phyloP scores from a whole-genome alignment of 2,113 vertebrate genomes.

The Emydocephalus ijimae region DNA sequence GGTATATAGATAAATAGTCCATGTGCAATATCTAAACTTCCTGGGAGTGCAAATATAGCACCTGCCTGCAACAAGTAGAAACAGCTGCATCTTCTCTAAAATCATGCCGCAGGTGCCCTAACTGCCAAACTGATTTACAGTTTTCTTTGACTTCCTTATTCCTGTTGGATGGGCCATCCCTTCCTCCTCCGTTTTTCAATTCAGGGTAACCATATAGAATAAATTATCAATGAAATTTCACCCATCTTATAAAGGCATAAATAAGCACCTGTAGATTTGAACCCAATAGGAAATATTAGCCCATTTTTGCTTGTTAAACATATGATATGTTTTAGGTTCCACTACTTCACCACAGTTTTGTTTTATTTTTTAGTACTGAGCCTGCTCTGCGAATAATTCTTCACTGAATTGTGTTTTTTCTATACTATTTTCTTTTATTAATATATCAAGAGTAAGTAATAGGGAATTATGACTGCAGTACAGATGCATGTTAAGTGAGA shows the following conservation, averaged over 20 bases:
- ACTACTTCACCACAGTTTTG: slow-evolving; percentile 44
- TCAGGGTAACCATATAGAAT: background rate
- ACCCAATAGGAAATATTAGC: background rate
- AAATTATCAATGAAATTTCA: background rate
- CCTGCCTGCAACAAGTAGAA: background rate
- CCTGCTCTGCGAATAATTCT: slow-evolving; percentile 75
- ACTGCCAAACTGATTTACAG: background rate
- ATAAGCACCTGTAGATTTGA: background rate
- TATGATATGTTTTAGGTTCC: slow-evolving; percentile 10
- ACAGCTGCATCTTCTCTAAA: background rate
- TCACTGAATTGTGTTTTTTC: slow-evolving; percentile 66
- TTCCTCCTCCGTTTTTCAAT: background rate
- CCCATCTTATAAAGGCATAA: background rate
- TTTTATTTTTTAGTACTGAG: slow-evolving; percentile 66
- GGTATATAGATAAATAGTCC: background rate
- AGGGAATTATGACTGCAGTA: slow-evolving; percentile 46
- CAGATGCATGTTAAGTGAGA: slow-evolving; percentile 37
- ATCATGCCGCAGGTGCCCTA: background rate
- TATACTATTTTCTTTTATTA: slow-evolving; percentile 56
- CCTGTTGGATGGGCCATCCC: background rate
- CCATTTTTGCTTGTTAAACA: background rate
- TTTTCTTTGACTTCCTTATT: background rate
- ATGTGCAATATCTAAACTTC: background rate
- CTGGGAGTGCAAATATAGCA: background rate
- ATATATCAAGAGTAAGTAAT: slow-evolving; percentile 77